These are phyloP conservation scores for Poecile atricapillus DNA, from an alignment of 2,113 vertebrate genomes.

Conservation along the genomic window DNA sequence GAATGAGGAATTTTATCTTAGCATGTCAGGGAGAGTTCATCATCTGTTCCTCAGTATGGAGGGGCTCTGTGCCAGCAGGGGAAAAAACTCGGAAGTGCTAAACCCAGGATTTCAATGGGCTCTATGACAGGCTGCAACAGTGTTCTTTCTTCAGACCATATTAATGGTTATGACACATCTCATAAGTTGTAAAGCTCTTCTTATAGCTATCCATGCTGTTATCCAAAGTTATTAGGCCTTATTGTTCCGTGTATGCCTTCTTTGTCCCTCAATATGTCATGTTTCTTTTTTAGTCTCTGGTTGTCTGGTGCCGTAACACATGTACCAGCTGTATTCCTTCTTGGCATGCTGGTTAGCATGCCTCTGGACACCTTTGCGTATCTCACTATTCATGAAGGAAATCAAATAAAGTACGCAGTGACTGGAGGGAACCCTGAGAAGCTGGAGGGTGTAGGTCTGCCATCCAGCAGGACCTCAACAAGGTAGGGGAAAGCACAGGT, in stretches of 20 bases:
- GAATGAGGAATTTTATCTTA: not conserved
- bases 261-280: not conserved
- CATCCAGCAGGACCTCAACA: not conserved
- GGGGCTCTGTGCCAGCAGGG: not conserved
- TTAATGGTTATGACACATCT: not conserved
- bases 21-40: not conserved
- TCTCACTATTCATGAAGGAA: not conserved
- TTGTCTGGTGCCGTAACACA: not conserved
- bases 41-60: conserved; percentile 12
- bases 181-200: not conserved
- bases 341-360: not conserved
- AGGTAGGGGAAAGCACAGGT: not conserved
- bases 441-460: not conserved
- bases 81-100: not conserved
- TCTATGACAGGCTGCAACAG: not conserved
- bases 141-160: not conserved
- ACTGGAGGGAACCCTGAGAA: not conserved
- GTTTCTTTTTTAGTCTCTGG: not conserved
- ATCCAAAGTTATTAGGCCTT: not conserved
- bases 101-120: not conserved
- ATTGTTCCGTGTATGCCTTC: not conserved
- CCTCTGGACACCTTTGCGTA: not conserved
- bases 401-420: not conserved
- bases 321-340: not conserved
- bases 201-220: not conserved